A percentile compares a stretch with the other conserved stretches of the same genome.
Evolutionary conservation across 1,140 invertebrate species (phyloP).

Genomic region (Telenomus remus): DNA sequence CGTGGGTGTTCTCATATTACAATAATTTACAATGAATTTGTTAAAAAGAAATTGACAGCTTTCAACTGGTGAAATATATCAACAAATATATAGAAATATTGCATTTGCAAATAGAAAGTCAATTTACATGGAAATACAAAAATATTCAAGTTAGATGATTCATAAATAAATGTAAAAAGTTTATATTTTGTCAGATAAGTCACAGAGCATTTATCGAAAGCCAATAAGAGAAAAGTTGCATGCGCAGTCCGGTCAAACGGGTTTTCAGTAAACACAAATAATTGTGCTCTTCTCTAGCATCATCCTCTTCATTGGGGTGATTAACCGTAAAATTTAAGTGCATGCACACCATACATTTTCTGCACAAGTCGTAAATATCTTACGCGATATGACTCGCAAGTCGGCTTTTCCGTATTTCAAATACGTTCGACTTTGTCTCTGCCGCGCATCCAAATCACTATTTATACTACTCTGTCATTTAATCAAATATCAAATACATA

Average conservation of each 20-base stretch:
- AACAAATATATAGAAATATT: no score
- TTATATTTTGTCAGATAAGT: conserved; percentile 44
- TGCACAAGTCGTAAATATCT: conserved; percentile 20
- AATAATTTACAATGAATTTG: no score
- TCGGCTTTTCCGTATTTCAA: conserved; percentile 27
- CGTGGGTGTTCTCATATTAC: no score
- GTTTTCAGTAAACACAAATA: conserved; percentile 51
- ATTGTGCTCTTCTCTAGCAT: conserved; percentile 44
- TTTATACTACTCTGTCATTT: no score
- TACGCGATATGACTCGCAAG: conserved; percentile 7
- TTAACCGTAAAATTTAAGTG: conserved; percentile 31
- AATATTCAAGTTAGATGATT: no score
- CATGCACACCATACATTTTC: conserved; percentile 18
- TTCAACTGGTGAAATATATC: no score
- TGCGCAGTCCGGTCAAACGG: conserved; percentile 45
- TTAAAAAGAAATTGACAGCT: no score
- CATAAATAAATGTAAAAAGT: no score
- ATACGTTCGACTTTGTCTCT: conserved; percentile 4
- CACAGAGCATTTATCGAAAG: conserved; percentile 41
- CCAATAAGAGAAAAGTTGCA: conserved; percentile 51
- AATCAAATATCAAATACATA: no score
- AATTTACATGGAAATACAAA: no score
- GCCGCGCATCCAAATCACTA: background rate
- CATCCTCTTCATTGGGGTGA: conserved; percentile 13
- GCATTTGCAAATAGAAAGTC: no score